Conservation (phyloP, 2,888 invertebrate species). For the Lasioglossum villosulum region DNA sequence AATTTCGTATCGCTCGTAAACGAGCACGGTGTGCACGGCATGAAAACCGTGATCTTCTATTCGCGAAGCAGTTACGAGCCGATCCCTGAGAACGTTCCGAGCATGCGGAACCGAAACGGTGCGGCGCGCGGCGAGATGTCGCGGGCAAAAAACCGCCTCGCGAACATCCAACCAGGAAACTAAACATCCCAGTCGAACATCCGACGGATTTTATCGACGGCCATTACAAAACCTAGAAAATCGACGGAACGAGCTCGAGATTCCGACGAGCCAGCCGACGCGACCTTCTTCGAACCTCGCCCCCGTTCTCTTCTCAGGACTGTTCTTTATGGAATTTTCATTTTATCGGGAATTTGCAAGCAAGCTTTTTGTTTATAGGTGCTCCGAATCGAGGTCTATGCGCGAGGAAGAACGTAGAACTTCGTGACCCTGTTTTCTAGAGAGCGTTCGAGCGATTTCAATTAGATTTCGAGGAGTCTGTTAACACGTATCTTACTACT, state of each 20-base stretch:
- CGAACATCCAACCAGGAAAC: neutral
- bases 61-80: constrained; percentile 35
- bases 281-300: neutral
- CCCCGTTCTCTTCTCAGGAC: neutral
- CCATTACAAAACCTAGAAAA: neutral
- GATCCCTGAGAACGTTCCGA: constrained; percentile 18
- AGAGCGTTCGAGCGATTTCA: neutral
- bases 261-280: neutral
- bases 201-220: neutral
- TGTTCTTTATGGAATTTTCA: neutral
- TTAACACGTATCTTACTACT: no score
- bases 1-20: constrained; percentile 62
- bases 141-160: neutral
- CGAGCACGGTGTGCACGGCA: neutral
- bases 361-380: neutral
- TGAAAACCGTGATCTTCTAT: constrained; percentile 38
- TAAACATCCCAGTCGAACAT: neutral
- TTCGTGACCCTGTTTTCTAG: neutral
- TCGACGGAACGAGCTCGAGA: neutral
- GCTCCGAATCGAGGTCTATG: neutral
- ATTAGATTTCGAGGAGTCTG: neutral
- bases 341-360: neutral
- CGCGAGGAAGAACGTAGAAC: neutral
- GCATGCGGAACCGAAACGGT: neutral
- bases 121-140: neutral